Evolutionary conservation across 2,113 vertebrate genomes (phyloP), one percentile per base, ranked within the genome.

Genomic region (Periophthalmus modestus): DNA sequence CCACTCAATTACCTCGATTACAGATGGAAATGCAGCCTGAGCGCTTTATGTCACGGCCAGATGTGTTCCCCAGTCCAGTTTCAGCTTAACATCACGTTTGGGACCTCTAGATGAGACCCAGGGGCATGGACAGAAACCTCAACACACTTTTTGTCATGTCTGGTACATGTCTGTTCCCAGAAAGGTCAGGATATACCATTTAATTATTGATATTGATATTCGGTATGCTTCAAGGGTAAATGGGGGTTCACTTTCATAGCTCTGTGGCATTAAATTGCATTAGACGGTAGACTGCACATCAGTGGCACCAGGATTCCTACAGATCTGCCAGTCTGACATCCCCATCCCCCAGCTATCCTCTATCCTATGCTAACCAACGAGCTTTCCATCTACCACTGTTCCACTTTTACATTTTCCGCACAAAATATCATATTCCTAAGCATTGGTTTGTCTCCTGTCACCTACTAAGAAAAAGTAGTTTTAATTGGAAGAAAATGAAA

Each of bases 271-370:
- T 86, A 85, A 84, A 91, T 89, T 82, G 80, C 63, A 84, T 90
- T 91, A 85, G 88, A 87, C 82, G 85, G 71, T 73, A 78, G 85
- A 59, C 72, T 87, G 82, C 88, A 87, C 87, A 84, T 36, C 84
- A 82, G 68, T 11, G 24, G 78, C 68, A 85, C 80, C 79, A 85
- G 78, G 77, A 82, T 81, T 88, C 79, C 80, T 59, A 59, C 81
- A 80, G 50, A 65, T 69, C 71, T 63, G 73, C 68, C 78, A 66
- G 80, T 78, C 80, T 86, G 69, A 65, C 79, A 15, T 59, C 16
- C 52, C 50, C 75, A 43, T 2, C 69, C 68, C 69, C 68, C 46
- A 70, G 7, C 67, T 58, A 82, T 80, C 75, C 69, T 78, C 73
- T 78, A 82, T 80, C 75, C 69, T 78, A 72, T 78, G 76, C 65